phyloP scores from a whole-genome alignment of 1,140 invertebrate genomes.

The Zaprionus vittiger region DNA sequence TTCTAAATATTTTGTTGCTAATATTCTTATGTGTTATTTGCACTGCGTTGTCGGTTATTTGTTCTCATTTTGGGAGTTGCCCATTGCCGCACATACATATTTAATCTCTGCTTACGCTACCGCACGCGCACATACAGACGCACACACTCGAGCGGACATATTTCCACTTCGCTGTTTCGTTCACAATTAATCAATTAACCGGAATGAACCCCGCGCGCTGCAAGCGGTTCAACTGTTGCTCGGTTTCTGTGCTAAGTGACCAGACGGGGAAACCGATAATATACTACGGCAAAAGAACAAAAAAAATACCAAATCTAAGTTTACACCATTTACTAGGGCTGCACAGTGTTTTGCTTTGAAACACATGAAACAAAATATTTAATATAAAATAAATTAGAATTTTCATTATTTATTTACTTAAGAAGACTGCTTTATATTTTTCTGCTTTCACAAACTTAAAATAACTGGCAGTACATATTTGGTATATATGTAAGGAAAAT shows the following conservation, averaged over 20 bases:
- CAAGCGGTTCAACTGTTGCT: constrained; percentile 49
- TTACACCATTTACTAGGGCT: not conserved
- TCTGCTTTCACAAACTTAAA: not conserved
- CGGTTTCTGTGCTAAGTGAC: constrained; percentile 31
- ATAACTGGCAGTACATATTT: not conserved
- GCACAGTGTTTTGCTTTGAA: not conserved
- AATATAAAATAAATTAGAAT: not conserved
- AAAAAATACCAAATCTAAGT: constrained; percentile 10
- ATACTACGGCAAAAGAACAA: not conserved
- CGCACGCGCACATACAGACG: constrained; percentile 40
- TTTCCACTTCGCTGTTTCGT: constrained; percentile 50
- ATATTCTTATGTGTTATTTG: constrained; percentile 19
- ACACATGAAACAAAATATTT: not conserved
- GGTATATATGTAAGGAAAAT: not conserved
- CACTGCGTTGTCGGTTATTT: constrained; percentile 50
- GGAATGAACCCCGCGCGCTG: constrained; percentile 41
- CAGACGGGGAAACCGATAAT: not conserved
- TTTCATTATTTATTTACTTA: not conserved
- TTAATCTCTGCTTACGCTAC: constrained; percentile 59
- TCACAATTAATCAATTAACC: constrained; percentile 58
- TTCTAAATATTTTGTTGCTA: constrained; percentile 8
- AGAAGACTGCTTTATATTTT: too few species aligned
- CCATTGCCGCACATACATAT: constrained; percentile 39
- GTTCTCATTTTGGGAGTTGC: constrained; percentile 77
- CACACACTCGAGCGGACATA: constrained; percentile 46